These are phyloP conservation scores for Limnothrissa miodon DNA, from an alignment of 2,113 vertebrate genomes.

Conservation along the genomic window DNA sequence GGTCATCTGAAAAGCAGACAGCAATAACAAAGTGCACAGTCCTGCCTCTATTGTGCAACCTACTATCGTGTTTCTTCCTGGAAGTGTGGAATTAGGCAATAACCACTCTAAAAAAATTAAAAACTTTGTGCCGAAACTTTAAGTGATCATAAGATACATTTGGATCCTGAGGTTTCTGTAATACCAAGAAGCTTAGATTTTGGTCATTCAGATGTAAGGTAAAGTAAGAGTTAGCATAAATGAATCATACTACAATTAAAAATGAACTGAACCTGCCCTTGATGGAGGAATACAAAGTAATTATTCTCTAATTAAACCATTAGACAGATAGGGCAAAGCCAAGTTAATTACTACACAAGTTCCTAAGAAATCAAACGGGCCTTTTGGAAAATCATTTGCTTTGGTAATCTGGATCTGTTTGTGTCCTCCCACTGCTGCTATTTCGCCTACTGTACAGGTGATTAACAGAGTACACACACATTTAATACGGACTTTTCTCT, in stretches of 20 bases:
- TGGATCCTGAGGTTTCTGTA: not conserved
- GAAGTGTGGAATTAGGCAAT: constrained; percentile 12
- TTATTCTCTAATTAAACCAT: not conserved
- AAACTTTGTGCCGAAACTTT: not conserved
- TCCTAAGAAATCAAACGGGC: not conserved
- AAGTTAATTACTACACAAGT: constrained; percentile 49
- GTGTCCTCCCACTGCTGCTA: not conserved
- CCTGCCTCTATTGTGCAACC: constrained; percentile 2
- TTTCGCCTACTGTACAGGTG: not conserved
- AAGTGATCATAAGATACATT: not conserved
- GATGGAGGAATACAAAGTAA: not conserved
- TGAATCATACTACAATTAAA: not conserved
- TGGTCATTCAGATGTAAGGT: not conserved
- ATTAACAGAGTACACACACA: no score
- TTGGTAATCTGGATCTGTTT: not conserved
- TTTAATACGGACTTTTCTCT: no score
- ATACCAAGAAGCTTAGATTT: not conserved
- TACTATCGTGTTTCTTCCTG: constrained; percentile 23
- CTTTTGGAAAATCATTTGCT: not conserved
- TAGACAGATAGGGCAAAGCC: constrained; percentile 19
- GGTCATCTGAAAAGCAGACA: constrained; percentile 18
- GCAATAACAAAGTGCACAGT: constrained; percentile 24
- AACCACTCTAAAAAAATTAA: not conserved
- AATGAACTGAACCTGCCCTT: not conserved
- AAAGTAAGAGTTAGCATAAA: not conserved